Conservation (phyloP, 2,113 vertebrate genomes). For the Mionectes macconnelli region DNA sequence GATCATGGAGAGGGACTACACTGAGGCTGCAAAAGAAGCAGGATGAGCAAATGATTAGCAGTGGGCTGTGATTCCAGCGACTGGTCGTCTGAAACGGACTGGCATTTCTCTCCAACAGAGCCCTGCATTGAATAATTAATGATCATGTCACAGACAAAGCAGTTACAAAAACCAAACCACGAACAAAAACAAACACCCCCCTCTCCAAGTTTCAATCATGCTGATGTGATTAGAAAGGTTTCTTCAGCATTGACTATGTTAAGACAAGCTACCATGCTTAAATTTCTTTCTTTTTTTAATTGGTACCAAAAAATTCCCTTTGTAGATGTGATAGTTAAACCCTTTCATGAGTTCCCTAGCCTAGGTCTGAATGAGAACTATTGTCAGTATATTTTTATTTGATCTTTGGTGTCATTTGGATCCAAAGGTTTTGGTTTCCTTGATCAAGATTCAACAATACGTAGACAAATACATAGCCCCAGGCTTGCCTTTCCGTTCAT, state of each 20-base stretch:
- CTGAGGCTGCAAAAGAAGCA: not conserved
- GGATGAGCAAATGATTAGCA: not conserved
- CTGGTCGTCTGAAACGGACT: not conserved
- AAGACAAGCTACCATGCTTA: not conserved
- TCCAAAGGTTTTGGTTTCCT: not conserved
- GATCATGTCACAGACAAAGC: not conserved
- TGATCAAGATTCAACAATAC: not conserved
- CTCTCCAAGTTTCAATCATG: not conserved
- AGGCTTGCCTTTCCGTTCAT: not conserved
- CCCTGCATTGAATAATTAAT: not conserved
- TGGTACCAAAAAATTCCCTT: not conserved
- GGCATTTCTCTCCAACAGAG: not conserved
- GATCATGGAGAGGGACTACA: too few relatives aligned
- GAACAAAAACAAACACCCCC: accelerated
- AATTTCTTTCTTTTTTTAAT: not conserved
- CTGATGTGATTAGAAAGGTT: not conserved
- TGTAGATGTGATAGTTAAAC: not conserved
- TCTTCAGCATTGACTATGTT: not conserved
- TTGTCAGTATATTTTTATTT: not conserved
- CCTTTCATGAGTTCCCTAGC: not conserved
- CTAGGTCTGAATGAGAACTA: not conserved
- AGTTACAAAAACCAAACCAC: not conserved
- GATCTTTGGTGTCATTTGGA: not conserved
- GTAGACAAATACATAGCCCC: not conserved
- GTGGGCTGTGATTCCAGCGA: not conserved